Evolutionary conservation across 1,140 invertebrate genomes (phyloP).

Genomic region (Papilio polytes): DNA sequence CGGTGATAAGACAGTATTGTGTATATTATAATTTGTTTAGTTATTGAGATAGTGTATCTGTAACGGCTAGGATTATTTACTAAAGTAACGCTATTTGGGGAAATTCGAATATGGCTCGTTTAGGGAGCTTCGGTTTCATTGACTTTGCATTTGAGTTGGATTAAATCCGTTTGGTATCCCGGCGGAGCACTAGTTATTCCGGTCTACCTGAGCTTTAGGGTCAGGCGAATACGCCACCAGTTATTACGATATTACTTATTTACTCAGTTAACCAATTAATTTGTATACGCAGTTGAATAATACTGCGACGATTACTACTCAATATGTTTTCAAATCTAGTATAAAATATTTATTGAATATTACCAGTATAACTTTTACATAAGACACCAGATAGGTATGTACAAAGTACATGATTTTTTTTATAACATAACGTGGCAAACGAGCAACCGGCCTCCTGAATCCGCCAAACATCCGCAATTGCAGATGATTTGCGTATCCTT

Average conservation of each 20-base stretch:
- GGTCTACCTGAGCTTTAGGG: slow-evolving; percentile 38
- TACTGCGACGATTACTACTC: not conserved
- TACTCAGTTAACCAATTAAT: slow-evolving; percentile 21
- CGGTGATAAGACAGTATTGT: too few relatives aligned
- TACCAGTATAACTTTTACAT: not conserved
- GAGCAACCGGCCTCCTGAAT: too few relatives aligned
- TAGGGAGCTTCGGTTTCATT: slow-evolving; percentile 38
- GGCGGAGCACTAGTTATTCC: slow-evolving; percentile 36
- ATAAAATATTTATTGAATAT: not conserved
- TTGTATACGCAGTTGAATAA: not conserved
- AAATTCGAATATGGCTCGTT: slow-evolving; percentile 34
- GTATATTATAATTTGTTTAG: not conserved
- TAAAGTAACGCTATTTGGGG: slow-evolving; percentile 34
- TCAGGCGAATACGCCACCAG: not conserved
- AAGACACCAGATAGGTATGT: not conserved
- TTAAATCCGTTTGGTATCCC: slow-evolving; percentile 38
- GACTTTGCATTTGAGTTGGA: slow-evolving; percentile 40
- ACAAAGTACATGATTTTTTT: not conserved
- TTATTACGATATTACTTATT: slow-evolving; percentile 36
- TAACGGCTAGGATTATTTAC: slow-evolving; percentile 7
- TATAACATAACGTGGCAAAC: too few relatives aligned
- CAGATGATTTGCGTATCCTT: too few relatives aligned
- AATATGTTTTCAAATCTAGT: not conserved
- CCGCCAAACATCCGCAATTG: too few relatives aligned
- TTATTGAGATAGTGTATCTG: not conserved